Evolutionary conservation across 2,797 vertebrate species (phyloP).

Genomic region (Anisognathus igniventris): DNA sequence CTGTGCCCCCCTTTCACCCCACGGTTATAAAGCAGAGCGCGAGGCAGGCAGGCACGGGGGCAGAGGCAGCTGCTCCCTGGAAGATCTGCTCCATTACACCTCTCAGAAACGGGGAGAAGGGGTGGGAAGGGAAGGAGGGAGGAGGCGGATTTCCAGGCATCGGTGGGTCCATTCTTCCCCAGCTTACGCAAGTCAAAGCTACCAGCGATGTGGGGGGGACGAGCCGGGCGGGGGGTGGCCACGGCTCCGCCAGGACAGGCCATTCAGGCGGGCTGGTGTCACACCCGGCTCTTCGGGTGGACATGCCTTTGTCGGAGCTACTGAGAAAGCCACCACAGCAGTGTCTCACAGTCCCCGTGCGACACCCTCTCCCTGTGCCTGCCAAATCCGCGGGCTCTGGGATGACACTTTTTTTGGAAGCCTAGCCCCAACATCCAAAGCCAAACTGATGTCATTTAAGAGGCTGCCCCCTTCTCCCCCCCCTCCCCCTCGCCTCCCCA

Average conservation of each 20-base stretch:
- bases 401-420: slow-evolving; percentile 15
- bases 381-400: background rate
- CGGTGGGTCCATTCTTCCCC: slow-evolving; percentile 50
- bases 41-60: background rate
- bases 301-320: background rate
- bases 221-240: background rate
- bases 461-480: background rate
- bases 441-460: slow-evolving; percentile 53
- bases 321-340: background rate
- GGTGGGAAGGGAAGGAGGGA: slow-evolving; percentile 41
- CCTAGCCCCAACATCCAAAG: background rate
- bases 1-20: background rate
- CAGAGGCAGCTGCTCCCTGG: slow-evolving; percentile 27
- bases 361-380: background rate
- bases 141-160: slow-evolving; percentile 62
- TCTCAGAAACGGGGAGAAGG: slow-evolving; percentile 14
- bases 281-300: background rate
- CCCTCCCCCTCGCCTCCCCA: slow-evolving; percentile 21
- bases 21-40: background rate
- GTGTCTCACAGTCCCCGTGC: background rate
- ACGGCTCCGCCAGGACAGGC: background rate
- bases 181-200: slow-evolving; percentile 47
- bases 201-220: background rate
- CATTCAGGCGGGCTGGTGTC: background rate
- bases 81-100: slow-evolving; percentile 42